These are phyloP conservation scores for Vanacampus margaritifer DNA, from an alignment of 2,113 vertebrate genomes.

Conservation along the genomic window DNA sequence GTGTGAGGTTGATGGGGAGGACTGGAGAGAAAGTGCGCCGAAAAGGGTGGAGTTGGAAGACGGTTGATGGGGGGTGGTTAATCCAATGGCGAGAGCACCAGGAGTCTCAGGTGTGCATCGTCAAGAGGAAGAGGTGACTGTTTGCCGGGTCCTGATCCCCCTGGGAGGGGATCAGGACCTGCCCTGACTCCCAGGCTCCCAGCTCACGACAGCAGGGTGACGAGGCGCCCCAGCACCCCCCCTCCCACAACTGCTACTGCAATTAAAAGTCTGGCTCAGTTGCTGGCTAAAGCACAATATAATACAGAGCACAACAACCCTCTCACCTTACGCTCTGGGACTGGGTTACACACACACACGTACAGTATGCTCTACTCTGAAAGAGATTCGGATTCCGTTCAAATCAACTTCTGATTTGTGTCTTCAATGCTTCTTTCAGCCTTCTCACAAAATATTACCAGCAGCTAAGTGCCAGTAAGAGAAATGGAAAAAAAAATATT, in stretches of 20 bases:
- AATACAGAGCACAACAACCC: conserved; percentile 59
- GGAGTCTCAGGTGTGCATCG: conserved; percentile 87
- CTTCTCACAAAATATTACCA: not conserved
- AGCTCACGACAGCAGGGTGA: conserved; percentile 65
- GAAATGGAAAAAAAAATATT: not conserved
- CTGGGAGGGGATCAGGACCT: conserved; percentile 71
- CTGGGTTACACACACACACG: conserved; percentile 29
- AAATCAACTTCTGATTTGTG: not conserved
- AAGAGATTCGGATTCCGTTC: not conserved
- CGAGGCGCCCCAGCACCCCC: conserved; percentile 46
- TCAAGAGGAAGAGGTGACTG: conserved; percentile 82
- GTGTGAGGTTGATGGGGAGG: conserved; percentile 21
- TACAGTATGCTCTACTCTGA: conserved; percentile 3
- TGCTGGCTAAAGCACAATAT: conserved; percentile 62
- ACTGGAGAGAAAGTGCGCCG: not conserved
- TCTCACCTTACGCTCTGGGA: conserved; percentile 60
- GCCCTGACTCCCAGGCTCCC: conserved; percentile 61
- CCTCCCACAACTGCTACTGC: conserved; percentile 50
- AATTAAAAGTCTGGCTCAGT: conserved; percentile 76
- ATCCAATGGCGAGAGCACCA: conserved; percentile 27
- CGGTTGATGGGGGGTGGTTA: not conserved
- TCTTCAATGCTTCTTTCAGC: not conserved
- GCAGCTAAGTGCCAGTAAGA: not conserved
- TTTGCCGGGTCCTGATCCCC: conserved; percentile 68
- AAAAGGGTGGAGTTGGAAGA: conserved; percentile 5